phyloP scores from a whole-genome alignment of 2,113 vertebrate species.

The pig (Sus scrofa) region T2T-Sscrofa CM000819.6:140145501-140146000 shows the following conservation, averaged over 20 bases:
- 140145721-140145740: background rate
- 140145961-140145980: background rate
- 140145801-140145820: background rate
- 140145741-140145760: background rate
- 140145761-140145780: background rate
- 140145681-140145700: background rate
- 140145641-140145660: background rate
- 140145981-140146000: constrained; percentile 7
- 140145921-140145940: background rate
- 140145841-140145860: background rate
- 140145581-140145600: background rate
- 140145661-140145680: too few relatives aligned
- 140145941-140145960: background rate
- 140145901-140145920: background rate
- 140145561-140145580: background rate
- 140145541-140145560: background rate
- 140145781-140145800: background rate
- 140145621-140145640: background rate
- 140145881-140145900: background rate
- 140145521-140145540: background rate
- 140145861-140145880: background rate
- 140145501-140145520: background rate
- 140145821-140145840: background rate
- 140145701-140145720: background rate
- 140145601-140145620: background rate